A percentile compares a stretch with the other conserved stretches of the same genome.
phyloP scores from a whole-genome alignment of 1,140 invertebrate species.

The Lamellibrachia luymesi region DNA sequence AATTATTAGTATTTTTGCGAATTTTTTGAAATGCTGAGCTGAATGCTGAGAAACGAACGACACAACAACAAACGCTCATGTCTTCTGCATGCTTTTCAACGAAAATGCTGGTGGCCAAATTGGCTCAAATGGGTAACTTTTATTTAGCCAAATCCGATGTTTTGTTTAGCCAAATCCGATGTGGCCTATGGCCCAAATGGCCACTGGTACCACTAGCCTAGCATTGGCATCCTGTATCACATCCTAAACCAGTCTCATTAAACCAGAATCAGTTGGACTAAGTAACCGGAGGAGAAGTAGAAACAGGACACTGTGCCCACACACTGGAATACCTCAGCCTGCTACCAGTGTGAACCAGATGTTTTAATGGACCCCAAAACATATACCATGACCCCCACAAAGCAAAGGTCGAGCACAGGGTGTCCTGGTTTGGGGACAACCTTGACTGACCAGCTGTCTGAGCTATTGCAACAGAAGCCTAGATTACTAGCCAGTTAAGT shows the following conservation, averaged over 20 bases:
- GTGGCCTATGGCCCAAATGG: too few relatives aligned
- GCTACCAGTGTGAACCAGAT: neutral
- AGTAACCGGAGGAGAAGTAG: neutral
- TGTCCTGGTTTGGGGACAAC: neutral
- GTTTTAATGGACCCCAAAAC: neutral
- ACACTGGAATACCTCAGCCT: neutral
- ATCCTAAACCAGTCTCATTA: neutral
- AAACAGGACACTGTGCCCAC: neutral
- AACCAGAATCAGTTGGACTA: neutral
- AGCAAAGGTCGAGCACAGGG: neutral
- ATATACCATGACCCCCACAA: neutral
- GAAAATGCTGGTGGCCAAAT: too few relatives aligned
- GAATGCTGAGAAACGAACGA: neutral
- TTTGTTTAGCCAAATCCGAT: too few relatives aligned
- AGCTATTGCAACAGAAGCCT: neutral
- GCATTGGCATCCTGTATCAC: neutral
- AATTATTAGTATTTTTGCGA: too few relatives aligned
- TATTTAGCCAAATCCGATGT: too few relatives aligned
- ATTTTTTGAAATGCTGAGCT: too few relatives aligned
- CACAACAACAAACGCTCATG: too few relatives aligned
- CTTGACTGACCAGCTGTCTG: neutral
- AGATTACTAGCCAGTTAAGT: neutral
- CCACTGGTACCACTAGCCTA: too few relatives aligned
- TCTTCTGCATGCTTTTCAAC: too few relatives aligned
- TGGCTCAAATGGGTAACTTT: too few relatives aligned